phyloP scores from a whole-genome alignment of 2,888 invertebrate species.

The Cynaeus angustus region DNA sequence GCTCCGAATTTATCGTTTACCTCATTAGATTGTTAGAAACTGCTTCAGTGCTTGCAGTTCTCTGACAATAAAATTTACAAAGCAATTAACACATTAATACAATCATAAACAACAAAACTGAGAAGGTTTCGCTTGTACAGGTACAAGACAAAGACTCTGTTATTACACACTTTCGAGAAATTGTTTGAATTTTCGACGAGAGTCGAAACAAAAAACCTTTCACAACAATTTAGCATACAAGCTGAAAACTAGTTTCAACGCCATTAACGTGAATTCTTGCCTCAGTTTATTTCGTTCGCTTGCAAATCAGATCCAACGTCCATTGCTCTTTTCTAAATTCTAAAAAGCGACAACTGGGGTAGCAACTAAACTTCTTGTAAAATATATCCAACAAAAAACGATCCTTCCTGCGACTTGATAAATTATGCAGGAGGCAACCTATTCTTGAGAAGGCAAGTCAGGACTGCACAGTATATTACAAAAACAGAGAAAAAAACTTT shows the following conservation, averaged over 20 bases:
- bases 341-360: slow-evolving; percentile 32
- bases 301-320: slow-evolving; percentile 29
- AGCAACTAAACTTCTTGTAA: slow-evolving; percentile 33
- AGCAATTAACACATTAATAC: slow-evolving; percentile 4
- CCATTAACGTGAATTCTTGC: slow-evolving; percentile 21
- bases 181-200: slow-evolving; percentile 6
- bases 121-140: not conserved
- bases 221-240: slow-evolving; percentile 6
- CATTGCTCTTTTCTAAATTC: slow-evolving; percentile 34
- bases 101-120: not conserved
- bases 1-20: no score
- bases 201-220: slow-evolving; percentile 7
- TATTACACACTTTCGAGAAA: slow-evolving; percentile 1
- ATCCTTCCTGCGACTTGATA: slow-evolving; percentile 35
- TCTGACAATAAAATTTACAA: not conserved
- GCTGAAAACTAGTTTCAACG: slow-evolving; percentile 18
- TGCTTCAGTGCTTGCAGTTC: no score
- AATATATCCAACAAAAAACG: slow-evolving; percentile 37
- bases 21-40: no score
- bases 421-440: slow-evolving; percentile 37
- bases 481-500: slow-evolving; percentile 19
- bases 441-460: slow-evolving; percentile 24
- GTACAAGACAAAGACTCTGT: not conserved
- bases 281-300: slow-evolving; percentile 24
- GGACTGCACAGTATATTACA: slow-evolving; percentile 22